Percentiles rank a stretch among this genome's conserved stretches.
These are phyloP conservation scores for Oscheius sp. DNA, from an alignment of 2,888 invertebrate species.

Conservation along the genomic window DNA sequence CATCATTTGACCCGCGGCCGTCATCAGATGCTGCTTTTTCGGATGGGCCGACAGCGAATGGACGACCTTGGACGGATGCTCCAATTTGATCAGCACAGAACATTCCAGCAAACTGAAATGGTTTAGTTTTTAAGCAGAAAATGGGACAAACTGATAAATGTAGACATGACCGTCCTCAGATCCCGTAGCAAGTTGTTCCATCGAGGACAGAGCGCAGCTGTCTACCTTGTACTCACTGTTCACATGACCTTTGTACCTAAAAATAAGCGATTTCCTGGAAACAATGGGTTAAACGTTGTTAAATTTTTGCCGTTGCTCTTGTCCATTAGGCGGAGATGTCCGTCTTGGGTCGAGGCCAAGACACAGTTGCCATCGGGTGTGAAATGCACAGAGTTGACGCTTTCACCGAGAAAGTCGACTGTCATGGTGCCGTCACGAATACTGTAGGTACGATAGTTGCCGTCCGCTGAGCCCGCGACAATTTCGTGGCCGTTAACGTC, in stretches of 20 bases:
- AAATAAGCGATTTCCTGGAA: slow-evolving; percentile 17
- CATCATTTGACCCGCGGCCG: slow-evolving; percentile 54
- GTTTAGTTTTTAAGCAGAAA: neutral
- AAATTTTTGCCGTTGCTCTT: slow-evolving; percentile 85
- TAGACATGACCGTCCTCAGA: slow-evolving; percentile 87
- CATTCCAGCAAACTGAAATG: slow-evolving; percentile 79
- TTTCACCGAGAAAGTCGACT: slow-evolving; percentile 84
- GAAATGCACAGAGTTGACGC: slow-evolving; percentile 86
- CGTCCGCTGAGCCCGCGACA: slow-evolving; percentile 88
- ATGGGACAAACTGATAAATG: slow-evolving; percentile 86
- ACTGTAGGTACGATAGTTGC: slow-evolving; percentile 88
- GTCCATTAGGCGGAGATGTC: slow-evolving; percentile 86
- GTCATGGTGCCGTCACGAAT: slow-evolving; percentile 84
- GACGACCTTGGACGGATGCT: slow-evolving; percentile 62
- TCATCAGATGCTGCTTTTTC: slow-evolving; percentile 58
- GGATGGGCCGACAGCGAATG: slow-evolving; percentile 69
- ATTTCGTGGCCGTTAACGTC: slow-evolving; percentile 89
- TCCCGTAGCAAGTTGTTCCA: slow-evolving; percentile 88
- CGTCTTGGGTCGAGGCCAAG: slow-evolving; percentile 87
- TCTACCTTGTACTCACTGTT: slow-evolving; percentile 88
- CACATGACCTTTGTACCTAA: slow-evolving; percentile 85
- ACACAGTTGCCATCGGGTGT: slow-evolving; percentile 94
- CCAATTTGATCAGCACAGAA: slow-evolving; percentile 54
- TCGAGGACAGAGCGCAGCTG: slow-evolving; percentile 85
- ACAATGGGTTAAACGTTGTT: slow-evolving; percentile 77